Evolutionary conservation across 2,797 vertebrate genomes (phyloP), one percentile per base, ranked within the genome.

Genomic region (Cossypha dichroa): DNA sequence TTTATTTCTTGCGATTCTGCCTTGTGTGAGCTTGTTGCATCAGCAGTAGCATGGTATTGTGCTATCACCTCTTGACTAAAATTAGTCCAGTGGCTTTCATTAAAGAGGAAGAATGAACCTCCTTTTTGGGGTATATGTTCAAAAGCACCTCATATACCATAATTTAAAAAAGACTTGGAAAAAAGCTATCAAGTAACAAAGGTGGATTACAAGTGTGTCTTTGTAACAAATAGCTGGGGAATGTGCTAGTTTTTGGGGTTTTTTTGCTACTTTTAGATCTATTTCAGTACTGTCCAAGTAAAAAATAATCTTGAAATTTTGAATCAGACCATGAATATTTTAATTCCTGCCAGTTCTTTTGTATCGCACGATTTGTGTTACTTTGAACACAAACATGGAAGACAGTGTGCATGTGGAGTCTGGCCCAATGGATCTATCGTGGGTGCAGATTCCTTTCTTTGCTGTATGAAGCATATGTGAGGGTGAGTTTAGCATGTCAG

Each of bases 391-490:
- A 31, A 18, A 38, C 40, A 20, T 36, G 0, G 4, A 23, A 22
- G 49, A 2, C 3, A 18, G 6, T 28, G 14, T 74, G 10, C 7
- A 9, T 2, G 2, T 26, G 10, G 11, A 18, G 13, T 59, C 40
- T 52, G 13, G 19, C 31, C 28, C 0, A 2, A 22, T 28, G 26
- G 19, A 4, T 70, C 9, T 38, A 6, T 41, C 23, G 8, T 4
- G 4, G n/a, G 11, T 41, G 3, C 28, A 43, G 15, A 33, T 75
- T n/a, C 3, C 0, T 63, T 69, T 36, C 34, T 79, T 69, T 11
- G 5, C 45, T 69, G 19, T 1, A 0, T 54, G 58, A 56, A 41
- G 7, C 6, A 0, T 36, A 7, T 1, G 0, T 26, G n/a, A 73
- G 18, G 10, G 21, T 23, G 33, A 56, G 29, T 49, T 26, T 36